These are phyloP conservation scores for Lepus timidus DNA, from an alignment of 2,113 vertebrate genomes.

Conservation along the genomic window DNA sequence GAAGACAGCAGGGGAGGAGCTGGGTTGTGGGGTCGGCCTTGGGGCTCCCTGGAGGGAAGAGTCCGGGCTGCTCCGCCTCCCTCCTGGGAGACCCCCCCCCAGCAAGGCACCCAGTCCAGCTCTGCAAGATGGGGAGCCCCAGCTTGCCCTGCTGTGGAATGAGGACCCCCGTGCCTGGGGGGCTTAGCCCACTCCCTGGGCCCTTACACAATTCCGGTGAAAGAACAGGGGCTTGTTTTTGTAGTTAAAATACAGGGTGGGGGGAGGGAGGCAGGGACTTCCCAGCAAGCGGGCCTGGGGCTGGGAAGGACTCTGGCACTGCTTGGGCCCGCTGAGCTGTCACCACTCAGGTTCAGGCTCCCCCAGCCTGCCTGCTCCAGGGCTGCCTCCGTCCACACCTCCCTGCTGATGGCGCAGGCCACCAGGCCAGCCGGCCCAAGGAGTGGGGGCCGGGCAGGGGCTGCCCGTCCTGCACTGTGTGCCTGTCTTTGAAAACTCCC, in stretches of 20 bases:
- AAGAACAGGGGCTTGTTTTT: constrained; percentile 16
- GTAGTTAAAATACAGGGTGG: constrained; percentile 3
- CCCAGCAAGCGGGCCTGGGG: constrained; percentile 17
- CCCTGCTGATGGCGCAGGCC: constrained; percentile 1
- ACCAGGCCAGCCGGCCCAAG: neutral
- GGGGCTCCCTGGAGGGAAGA: neutral
- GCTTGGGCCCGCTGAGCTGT: neutral
- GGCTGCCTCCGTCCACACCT: constrained; percentile 42
- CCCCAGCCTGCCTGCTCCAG: neutral
- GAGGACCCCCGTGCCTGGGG: neutral
- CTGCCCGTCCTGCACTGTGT: neutral
- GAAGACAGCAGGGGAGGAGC: neutral
- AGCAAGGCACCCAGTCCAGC: neutral
- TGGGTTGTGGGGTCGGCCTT: neutral
- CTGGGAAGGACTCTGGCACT: neutral
- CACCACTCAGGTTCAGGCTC: constrained; percentile 18
- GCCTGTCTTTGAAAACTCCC: neutral
- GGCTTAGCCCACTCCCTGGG: neutral
- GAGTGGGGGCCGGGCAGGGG: too few relatives aligned
- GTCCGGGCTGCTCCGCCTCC: neutral
- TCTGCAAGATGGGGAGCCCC: neutral
- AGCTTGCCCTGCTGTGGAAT: neutral
- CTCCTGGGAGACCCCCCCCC: neutral
- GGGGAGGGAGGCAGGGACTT: neutral
- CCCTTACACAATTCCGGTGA: neutral